These are phyloP conservation scores for Crotalus tigris DNA, from an alignment of 2,113 vertebrate genomes.

Conservation along the genomic window DNA sequence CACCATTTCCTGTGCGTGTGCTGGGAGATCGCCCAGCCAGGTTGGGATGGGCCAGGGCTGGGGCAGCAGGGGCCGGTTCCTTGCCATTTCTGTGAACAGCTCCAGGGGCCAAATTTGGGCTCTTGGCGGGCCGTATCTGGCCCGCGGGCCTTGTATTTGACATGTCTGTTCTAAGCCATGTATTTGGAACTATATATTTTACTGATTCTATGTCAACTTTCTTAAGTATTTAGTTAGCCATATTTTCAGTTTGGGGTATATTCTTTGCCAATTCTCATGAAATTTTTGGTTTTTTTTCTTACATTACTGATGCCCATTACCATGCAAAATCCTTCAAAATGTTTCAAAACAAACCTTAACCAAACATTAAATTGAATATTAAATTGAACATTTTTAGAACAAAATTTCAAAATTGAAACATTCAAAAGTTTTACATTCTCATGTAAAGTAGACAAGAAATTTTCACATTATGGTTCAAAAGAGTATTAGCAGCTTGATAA, in stretches of 20 bases:
- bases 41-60: no score
- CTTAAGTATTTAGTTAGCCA: neutral
- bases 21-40: no score
- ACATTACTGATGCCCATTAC: neutral
- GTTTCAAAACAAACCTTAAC: neutral
- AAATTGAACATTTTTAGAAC: neutral
- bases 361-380: neutral
- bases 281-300: neutral
- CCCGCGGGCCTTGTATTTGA: no score
- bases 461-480: neutral
- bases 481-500: neutral
- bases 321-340: neutral
- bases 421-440: neutral
- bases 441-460: neutral
- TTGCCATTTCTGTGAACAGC: no score
- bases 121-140: no score
- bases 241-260: neutral
- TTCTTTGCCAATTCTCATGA: neutral
- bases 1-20: no score
- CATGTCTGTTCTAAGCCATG: no score
- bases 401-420: neutral
- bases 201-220: neutral
- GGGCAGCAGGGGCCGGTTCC: no score
- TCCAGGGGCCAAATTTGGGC: no score
- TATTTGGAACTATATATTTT: neutral